These are phyloP conservation scores for Dione juno DNA, from an alignment of 2,888 invertebrate species.

Conservation along the genomic window DNA sequence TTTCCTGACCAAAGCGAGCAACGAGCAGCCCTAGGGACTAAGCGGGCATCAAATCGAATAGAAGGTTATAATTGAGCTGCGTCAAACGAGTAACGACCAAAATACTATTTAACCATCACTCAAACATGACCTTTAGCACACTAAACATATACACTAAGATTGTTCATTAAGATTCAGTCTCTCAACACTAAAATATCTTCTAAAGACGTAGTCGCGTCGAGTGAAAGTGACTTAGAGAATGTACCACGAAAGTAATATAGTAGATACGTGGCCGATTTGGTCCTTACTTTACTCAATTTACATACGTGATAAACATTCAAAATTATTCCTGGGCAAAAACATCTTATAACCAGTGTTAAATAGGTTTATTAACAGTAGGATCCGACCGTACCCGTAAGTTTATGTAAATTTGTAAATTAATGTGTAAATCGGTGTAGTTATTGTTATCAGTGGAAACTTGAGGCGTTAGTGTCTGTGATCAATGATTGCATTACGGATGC, in stretches of 20 bases:
- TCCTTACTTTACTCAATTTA: constrained; percentile 61
- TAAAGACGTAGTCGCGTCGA: constrained; percentile 53
- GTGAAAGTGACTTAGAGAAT: constrained; percentile 63
- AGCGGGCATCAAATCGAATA: constrained; percentile 79
- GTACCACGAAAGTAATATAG: constrained; percentile 65
- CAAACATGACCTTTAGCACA: constrained; percentile 62
- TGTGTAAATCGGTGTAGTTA: constrained; percentile 58
- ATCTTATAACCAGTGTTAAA: constrained; percentile 57
- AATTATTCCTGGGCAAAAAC: constrained; percentile 48
- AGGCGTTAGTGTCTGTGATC: constrained; percentile 51
- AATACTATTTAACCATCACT: constrained; percentile 55
- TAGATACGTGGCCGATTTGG: constrained; percentile 66
- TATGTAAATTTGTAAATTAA: constrained; percentile 67
- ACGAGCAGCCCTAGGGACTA: constrained; percentile 69
- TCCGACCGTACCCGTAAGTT: constrained; percentile 57
- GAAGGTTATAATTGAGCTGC: constrained; percentile 77
- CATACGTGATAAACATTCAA: constrained; percentile 64
- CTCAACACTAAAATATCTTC: constrained; percentile 51
- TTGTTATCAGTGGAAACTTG: constrained; percentile 52
- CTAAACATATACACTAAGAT: constrained; percentile 45
- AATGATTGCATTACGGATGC: background rate
- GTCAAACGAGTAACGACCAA: constrained; percentile 68
- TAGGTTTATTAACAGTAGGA: constrained; percentile 61
- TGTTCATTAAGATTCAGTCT: constrained; percentile 34
- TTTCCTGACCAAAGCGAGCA: constrained; percentile 76